Evolutionary conservation across 2,888 invertebrate genomes (phyloP).

Genomic region (Noctua comes): DNA sequence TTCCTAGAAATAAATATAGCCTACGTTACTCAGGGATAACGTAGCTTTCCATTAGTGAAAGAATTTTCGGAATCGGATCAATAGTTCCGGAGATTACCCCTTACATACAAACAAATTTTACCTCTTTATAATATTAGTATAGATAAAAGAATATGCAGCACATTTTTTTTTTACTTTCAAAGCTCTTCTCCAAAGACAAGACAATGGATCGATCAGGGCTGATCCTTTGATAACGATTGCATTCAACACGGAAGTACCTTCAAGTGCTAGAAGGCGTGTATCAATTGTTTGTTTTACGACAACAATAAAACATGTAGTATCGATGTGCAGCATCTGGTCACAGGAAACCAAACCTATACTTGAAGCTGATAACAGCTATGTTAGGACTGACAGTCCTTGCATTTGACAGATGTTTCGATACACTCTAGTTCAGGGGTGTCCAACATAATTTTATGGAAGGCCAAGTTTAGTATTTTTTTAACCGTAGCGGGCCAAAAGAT

Average conservation of each 20-base stretch:
- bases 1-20: no score
- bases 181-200: background rate
- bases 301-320: conserved; percentile 28
- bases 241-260: conserved; percentile 18
- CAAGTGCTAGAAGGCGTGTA: conserved; percentile 22
- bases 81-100: no score
- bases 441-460: no score
- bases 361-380: conserved; percentile 9
- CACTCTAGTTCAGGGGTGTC: background rate
- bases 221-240: conserved; percentile 37
- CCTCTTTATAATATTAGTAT: no score
- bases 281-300: conserved; percentile 38
- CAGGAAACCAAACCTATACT: conserved; percentile 46
- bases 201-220: conserved; percentile 36
- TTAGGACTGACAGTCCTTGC: background rate
- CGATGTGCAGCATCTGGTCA: conserved; percentile 31
- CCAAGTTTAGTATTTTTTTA: no score
- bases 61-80: no score
- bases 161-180: background rate
- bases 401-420: background rate
- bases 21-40: no score
- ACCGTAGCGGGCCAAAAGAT: no score
- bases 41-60: no score
- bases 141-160: background rate
- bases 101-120: no score